Percentiles rank a stretch among this genome's conserved stretches.
Evolutionary conservation across 2,797 vertebrate genomes (phyloP).

Genomic region (Sebastes miniatus): DNA sequence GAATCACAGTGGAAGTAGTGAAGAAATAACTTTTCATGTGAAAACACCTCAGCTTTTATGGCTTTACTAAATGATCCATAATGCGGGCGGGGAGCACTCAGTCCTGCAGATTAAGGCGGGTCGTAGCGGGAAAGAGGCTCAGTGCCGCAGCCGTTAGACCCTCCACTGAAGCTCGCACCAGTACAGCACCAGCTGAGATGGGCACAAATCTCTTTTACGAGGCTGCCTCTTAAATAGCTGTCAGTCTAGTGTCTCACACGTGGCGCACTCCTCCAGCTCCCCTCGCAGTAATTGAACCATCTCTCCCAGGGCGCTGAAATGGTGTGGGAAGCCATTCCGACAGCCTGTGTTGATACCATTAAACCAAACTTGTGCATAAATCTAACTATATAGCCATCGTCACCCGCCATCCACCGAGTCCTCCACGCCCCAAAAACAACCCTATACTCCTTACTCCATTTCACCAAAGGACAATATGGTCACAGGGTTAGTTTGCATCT

Average conservation of each 20-base stretch:
- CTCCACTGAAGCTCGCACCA: conserved; percentile 44
- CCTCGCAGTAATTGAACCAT: conserved; percentile 80
- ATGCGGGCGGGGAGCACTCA: conserved; percentile 76
- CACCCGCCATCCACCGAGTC: conserved; percentile 24
- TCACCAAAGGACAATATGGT: conserved; percentile 15
- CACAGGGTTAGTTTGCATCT: conserved; percentile 33
- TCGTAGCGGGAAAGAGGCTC: conserved; percentile 51
- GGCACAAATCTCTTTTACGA: conserved; percentile 88
- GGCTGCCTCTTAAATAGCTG: conserved; percentile 84
- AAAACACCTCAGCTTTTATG: conserved; percentile 85
- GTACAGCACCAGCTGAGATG: conserved; percentile 62
- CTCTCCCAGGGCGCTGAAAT: conserved; percentile 74
- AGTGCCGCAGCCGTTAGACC: conserved; percentile 62
- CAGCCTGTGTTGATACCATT: conserved; percentile 80
- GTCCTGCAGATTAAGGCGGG: conserved; percentile 74
- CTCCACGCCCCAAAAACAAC: conserved; percentile 36
- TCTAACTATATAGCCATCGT: conserved; percentile 61
- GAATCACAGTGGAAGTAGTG: conserved; percentile 78
- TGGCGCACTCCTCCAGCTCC: conserved; percentile 71
- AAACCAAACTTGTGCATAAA: conserved; percentile 79
- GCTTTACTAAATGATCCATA: conserved; percentile 86
- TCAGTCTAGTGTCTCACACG: conserved; percentile 82
- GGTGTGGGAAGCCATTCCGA: conserved; percentile 74
- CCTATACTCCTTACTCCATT: conserved; percentile 21
- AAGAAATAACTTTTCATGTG: conserved; percentile 86